Evolutionary conservation across 2,888 invertebrate genomes (phyloP).

Genomic region (Lasioglossum lativentre): DNA sequence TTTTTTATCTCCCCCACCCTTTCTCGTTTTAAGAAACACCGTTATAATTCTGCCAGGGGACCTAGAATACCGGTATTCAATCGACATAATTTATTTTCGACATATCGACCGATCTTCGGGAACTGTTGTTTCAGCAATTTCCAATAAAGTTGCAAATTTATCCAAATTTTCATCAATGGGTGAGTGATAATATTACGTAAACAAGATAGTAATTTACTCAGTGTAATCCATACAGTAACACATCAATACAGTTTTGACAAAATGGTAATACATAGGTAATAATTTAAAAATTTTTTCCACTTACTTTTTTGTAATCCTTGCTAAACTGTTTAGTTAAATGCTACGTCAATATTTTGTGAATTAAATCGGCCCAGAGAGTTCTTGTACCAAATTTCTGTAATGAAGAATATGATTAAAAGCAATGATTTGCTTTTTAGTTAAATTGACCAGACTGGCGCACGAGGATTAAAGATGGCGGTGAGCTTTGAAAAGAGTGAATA

Average conservation of each 20-base stretch:
- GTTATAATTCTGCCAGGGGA: constrained; percentile 54
- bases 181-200: not conserved
- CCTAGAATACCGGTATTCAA: constrained; percentile 60
- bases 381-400: not conserved
- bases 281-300: not conserved
- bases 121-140: not conserved
- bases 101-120: not conserved
- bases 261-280: too few species aligned
- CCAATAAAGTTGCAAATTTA: not conserved
- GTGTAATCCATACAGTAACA: too few species aligned
- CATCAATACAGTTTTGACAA: not conserved
- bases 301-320: not conserved
- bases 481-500: not conserved
- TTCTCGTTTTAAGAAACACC: constrained; percentile 55
- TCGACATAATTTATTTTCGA: constrained; percentile 53
- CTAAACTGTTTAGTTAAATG: too few species aligned
- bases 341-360: not conserved
- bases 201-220: not conserved
- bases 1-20: constrained; percentile 30
- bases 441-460: not conserved
- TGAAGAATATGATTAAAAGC: not conserved
- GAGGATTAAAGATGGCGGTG: not conserved
- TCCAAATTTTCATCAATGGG: not conserved
- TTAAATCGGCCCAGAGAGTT: not conserved
- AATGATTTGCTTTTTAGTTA: not conserved